Conservation (phyloP, 2,113 vertebrate species). For the Pteronura brasiliensis region DNA sequence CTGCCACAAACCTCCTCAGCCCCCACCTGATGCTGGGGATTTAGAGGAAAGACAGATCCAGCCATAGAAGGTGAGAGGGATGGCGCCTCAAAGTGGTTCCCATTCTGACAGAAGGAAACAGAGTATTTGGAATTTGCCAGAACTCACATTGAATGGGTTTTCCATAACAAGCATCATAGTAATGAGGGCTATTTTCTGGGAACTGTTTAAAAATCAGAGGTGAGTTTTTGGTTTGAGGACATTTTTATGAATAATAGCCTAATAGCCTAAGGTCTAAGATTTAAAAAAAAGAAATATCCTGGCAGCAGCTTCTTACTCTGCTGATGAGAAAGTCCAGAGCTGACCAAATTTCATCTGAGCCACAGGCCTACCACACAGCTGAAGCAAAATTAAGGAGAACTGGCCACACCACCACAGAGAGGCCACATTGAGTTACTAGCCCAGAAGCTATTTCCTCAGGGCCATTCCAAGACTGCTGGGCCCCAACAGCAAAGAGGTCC, state of each 20-base stretch:
- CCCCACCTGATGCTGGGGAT: neutral
- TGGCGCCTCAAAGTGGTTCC: neutral
- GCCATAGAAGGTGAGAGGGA: neutral
- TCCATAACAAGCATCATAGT: neutral
- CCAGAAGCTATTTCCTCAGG: neutral
- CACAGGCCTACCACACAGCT: neutral
- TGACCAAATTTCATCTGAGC: slow-evolving; percentile 3
- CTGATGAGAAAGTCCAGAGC: neutral
- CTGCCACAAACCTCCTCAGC: neutral
- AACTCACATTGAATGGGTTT: neutral
- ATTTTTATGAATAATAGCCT: slow-evolving; percentile 15
- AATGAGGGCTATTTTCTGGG: neutral
- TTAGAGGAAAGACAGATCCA: neutral
- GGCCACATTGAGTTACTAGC: neutral
- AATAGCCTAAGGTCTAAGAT: neutral
- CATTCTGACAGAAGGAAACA: neutral
- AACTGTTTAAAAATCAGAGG: neutral
- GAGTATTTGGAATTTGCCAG: neutral
- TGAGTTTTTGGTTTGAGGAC: neutral
- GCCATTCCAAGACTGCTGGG: neutral
- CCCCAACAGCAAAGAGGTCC: neutral
- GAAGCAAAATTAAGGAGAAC: neutral
- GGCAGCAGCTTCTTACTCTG: neutral
- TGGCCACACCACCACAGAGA: neutral
- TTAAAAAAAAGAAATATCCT: neutral